A percentile compares a stretch with the other conserved stretches of the same genome.
Conservation (phyloP, 2,113 vertebrate genomes). For the Peromyscus polionotus region DNA sequence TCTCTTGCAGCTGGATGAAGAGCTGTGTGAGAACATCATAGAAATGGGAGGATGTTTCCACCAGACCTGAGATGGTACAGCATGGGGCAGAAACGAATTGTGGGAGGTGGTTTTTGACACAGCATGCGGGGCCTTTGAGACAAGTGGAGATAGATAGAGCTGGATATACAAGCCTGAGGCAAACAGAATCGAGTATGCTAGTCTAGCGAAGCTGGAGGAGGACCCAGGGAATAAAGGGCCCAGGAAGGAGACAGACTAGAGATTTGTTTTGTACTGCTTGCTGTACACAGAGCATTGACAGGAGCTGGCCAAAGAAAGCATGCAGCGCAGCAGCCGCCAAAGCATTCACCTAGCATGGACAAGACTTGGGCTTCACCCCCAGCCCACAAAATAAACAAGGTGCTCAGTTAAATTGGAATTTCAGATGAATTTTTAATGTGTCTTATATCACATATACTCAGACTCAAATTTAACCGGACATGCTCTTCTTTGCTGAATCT, state of each 20-base stretch:
- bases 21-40: not conserved
- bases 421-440: slow-evolving; percentile 13
- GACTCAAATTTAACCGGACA: not conserved
- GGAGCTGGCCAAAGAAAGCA: not conserved
- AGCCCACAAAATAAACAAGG: not conserved
- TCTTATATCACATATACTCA: not conserved
- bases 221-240: not conserved
- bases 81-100: not conserved
- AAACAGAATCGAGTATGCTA: not conserved
- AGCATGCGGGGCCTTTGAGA: not conserved
- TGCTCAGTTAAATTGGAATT: not conserved
- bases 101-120: not conserved
- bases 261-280: not conserved
- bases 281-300: not conserved
- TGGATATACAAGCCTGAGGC: not conserved
- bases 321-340: not conserved
- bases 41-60: not conserved
- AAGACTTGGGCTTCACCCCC: not conserved
- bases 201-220: not conserved
- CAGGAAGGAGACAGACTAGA: not conserved
- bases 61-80: not conserved
- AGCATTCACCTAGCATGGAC: fast-evolving
- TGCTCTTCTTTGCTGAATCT: slow-evolving; percentile 33
- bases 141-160: not conserved
- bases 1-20: not conserved